phyloP scores from a whole-genome alignment of 2,797 vertebrate species.

The Crax fasciolata region DNA sequence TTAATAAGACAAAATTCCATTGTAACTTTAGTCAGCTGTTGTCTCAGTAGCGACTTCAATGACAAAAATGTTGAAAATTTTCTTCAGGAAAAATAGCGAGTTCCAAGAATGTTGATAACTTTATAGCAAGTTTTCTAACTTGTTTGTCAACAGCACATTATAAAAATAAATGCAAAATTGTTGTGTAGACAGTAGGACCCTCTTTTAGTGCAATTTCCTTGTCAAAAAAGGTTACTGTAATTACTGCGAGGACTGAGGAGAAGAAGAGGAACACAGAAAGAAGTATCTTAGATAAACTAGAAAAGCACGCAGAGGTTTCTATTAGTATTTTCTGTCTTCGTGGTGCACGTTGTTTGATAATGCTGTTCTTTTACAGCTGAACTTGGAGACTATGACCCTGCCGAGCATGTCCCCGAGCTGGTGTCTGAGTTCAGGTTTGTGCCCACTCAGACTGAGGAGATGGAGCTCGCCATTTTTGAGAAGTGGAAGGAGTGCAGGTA shows the following conservation, averaged over 20 bases:
- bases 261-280: not conserved
- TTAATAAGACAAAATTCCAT: not conserved
- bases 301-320: not conserved
- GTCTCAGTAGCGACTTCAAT: not conserved
- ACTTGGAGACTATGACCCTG: slow-evolving; percentile 94
- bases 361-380: slow-evolving; percentile 86
- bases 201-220: not conserved
- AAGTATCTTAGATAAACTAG: not conserved
- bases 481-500: slow-evolving; percentile 98
- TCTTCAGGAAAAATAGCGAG: not conserved
- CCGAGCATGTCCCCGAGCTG: slow-evolving; percentile 91
- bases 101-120: not conserved
- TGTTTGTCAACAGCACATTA: not conserved
- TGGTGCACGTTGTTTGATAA: not conserved
- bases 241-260: not conserved
- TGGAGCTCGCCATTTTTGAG: slow-evolving; percentile 93
- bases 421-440: slow-evolving; percentile 97
- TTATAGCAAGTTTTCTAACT: not conserved
- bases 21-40: not conserved
- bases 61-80: not conserved
- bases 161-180: not conserved
- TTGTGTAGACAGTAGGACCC: not conserved
- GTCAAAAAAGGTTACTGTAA: not conserved
- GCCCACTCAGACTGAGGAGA: slow-evolving; percentile 92
- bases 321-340: not conserved